Evolutionary conservation across 2,888 invertebrate genomes (phyloP).

Genomic region (Operophtera brumata): DNA sequence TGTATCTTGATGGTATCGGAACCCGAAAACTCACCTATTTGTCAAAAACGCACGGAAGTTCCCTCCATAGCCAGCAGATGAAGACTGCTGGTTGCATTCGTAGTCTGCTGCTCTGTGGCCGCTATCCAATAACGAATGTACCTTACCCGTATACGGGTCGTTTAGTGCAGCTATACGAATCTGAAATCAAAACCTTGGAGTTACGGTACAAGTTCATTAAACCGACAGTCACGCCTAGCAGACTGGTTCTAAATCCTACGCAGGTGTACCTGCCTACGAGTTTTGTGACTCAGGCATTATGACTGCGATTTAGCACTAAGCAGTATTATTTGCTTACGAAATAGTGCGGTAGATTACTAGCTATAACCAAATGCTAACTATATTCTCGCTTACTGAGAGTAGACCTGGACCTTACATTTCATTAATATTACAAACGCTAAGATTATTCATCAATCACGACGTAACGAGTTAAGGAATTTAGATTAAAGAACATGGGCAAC

Average conservation of each 20-base stretch:
- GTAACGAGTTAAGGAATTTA: too few relatives aligned
- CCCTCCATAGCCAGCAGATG: constrained; percentile 26
- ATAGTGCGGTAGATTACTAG: too few relatives aligned
- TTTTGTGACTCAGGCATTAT: too few relatives aligned
- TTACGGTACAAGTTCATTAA: neutral
- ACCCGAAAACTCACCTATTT: constrained; percentile 45
- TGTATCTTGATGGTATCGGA: too few relatives aligned
- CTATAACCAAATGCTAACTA: too few relatives aligned
- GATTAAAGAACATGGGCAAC: too few relatives aligned
- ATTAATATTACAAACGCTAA: too few relatives aligned
- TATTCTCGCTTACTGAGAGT: neutral
- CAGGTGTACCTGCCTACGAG: too few relatives aligned
- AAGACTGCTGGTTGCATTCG: constrained; percentile 52
- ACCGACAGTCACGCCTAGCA: neutral
- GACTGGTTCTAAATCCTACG: too few relatives aligned
- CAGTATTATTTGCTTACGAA: too few relatives aligned
- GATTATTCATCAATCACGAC: neutral
- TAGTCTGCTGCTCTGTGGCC: constrained; percentile 51
- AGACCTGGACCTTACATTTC: neutral
- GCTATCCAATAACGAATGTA: constrained; percentile 36
- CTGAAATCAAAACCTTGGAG: constrained; percentile 39
- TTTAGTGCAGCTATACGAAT: constrained; percentile 63
- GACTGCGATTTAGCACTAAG: too few relatives aligned
- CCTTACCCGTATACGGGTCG: constrained; percentile 55
- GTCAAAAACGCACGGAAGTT: constrained; percentile 61